A percentile compares a stretch with the other conserved stretches of the same genome.
phyloP scores from a whole-genome alignment of 2,113 vertebrate species.

The Upupa epops region DNA sequence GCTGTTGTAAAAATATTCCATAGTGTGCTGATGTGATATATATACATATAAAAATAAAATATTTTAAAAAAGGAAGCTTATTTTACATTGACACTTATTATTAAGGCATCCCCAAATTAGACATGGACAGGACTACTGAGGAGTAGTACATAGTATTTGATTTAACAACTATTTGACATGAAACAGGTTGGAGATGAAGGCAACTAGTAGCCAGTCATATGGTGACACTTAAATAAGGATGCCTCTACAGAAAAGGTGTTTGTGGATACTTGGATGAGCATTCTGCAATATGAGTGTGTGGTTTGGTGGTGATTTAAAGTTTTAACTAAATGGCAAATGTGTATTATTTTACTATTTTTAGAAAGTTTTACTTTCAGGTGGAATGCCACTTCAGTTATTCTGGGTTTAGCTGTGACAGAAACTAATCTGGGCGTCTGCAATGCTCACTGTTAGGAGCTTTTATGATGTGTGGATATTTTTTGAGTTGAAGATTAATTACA shows the following conservation, averaged over 20 bases:
- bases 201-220: background rate
- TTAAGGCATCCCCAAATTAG: background rate
- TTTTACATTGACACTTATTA: background rate
- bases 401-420: background rate
- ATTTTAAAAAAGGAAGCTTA: background rate
- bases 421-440: background rate
- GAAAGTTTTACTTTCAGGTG: background rate
- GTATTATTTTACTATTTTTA: background rate
- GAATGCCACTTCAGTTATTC: background rate
- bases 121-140: background rate
- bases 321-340: background rate
- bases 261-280: background rate
- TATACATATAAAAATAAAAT: background rate
- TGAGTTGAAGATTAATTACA: background rate
- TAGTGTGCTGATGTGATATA: background rate
- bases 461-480: background rate
- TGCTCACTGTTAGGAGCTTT: background rate
- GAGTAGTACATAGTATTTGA: background rate
- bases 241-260: background rate
- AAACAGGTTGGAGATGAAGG: background rate
- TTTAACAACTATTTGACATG: background rate
- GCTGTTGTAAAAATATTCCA: background rate
- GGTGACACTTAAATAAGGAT: background rate
- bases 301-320: constrained; percentile 4
- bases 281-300: background rate